Evolutionary conservation across 1,140 invertebrate genomes (phyloP).

Genomic region (Pogonognathellus flavescens): DNA sequence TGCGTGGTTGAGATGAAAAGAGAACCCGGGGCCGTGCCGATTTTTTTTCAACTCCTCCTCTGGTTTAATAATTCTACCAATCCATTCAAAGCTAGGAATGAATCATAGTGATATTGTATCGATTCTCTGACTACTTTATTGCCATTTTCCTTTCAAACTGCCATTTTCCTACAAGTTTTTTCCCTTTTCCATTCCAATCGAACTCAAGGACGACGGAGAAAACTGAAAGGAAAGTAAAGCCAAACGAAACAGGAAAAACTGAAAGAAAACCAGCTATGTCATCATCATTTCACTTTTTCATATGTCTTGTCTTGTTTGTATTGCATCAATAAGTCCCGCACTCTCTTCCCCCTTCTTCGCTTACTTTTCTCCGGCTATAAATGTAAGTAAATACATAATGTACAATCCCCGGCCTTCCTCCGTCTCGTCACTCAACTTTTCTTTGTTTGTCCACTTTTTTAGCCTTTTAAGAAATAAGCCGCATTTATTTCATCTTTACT

Average conservation of each 20-base stretch:
- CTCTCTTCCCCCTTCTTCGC: not conserved
- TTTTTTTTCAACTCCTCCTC: slow-evolving; percentile 67
- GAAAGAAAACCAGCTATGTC: slow-evolving; percentile 36
- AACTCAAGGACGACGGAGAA: slow-evolving; percentile 11
- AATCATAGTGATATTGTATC: slow-evolving; percentile 63
- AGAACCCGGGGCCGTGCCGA: slow-evolving; percentile 49
- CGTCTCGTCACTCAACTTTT: no score
- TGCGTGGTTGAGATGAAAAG: slow-evolving; percentile 40
- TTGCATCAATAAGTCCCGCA: not conserved
- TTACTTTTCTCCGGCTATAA: not conserved
- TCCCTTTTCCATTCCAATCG: slow-evolving; percentile 43
- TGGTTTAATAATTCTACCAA: slow-evolving; percentile 67
- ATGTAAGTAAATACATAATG: no score
- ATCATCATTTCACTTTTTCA: slow-evolving; percentile 38
- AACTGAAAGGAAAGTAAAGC: slow-evolving; percentile 7
- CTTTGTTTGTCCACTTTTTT: no score
- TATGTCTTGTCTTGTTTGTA: slow-evolving; percentile 45
- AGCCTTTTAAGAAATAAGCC: no score
- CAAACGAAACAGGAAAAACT: slow-evolving; percentile 19
- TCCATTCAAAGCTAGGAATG: slow-evolving; percentile 65
- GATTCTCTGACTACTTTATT: slow-evolving; percentile 63
- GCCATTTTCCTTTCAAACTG: slow-evolving; percentile 65
- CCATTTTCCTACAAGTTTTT: slow-evolving; percentile 61
- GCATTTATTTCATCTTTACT: no score
- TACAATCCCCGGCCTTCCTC: no score